A percentile compares a stretch with the other conserved stretches of the same genome.
Conservation (phyloP, 35 echinoderm and acorn worm species). For the Apostichopus californicus region DNA sequence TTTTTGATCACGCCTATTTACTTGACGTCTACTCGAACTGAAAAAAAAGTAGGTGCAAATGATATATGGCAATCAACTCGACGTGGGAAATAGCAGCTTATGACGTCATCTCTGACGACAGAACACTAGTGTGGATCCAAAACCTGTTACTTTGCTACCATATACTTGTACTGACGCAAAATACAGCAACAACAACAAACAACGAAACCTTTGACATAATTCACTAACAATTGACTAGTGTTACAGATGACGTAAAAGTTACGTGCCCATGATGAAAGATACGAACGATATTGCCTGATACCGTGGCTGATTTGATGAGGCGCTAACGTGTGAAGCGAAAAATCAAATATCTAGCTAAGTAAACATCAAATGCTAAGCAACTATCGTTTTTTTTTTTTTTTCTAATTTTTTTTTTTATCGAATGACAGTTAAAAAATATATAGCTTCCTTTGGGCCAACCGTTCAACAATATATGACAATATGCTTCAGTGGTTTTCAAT, state of each 20-base stretch:
- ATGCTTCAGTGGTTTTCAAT: background rate
- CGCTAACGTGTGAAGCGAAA: background rate
- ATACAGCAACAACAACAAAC: no score
- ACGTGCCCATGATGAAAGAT: background rate
- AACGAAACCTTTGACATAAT: no score
- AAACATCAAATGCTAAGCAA: background rate
- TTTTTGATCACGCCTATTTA: no score
- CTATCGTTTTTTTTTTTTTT: background rate
- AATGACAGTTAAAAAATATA: background rate
- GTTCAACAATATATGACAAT: background rate
- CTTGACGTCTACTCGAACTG: no score
- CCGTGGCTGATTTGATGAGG: background rate
- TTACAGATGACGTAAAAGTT: background rate
- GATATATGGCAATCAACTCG: no score
- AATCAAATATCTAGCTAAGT: background rate
- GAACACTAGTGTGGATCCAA: no score
- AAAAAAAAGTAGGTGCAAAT: no score
- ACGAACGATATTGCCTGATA: background rate
- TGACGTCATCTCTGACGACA: no score
- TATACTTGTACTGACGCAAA: no score
- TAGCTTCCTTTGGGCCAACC: background rate
- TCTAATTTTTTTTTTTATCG: background rate
- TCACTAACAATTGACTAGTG: background rate
- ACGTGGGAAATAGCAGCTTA: no score
- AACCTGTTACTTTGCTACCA: no score